These are phyloP conservation scores for Apostichopus japonicus DNA, from an alignment of 35 echinoderm and acorn worm genomes.

Conservation along the genomic window DNA sequence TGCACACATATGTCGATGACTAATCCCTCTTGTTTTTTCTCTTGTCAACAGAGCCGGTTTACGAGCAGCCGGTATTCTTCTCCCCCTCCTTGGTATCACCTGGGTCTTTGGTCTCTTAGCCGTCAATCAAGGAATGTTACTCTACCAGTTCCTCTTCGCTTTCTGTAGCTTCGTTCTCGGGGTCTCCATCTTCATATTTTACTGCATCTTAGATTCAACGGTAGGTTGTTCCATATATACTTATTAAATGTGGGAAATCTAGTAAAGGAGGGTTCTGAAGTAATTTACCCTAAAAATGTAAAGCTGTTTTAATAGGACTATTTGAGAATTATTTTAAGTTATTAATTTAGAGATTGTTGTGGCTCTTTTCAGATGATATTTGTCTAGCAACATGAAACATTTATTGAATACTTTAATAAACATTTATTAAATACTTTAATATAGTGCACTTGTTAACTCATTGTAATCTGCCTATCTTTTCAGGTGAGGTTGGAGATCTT, in stretches of 20 bases:
- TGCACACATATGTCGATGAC: too few relatives aligned
- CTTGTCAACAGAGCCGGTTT: slow-evolving; percentile 73
- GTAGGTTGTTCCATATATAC: background rate
- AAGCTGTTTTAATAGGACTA: too few relatives aligned
- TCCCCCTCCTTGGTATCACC: slow-evolving; percentile 90
- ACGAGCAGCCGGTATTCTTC: slow-evolving; percentile 86
- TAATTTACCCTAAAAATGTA: too few relatives aligned
- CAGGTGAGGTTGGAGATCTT: slow-evolving; percentile 44
- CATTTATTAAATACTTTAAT: too few relatives aligned
- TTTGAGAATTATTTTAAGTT: too few relatives aligned
- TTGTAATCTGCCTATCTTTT: background rate
- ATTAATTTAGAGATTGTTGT: too few relatives aligned
- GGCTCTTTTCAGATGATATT: too few relatives aligned
- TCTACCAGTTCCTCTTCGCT: slow-evolving; percentile 96
- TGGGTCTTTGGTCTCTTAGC: slow-evolving; percentile 98
- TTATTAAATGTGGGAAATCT: background rate
- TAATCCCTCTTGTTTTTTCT: too few relatives aligned
- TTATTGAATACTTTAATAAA: too few relatives aligned
- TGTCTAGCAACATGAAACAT: too few relatives aligned
- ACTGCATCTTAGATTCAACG: slow-evolving; percentile 79
- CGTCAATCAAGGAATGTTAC: slow-evolving; percentile 89
- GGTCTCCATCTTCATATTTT: slow-evolving; percentile 89
- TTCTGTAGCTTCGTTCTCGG: slow-evolving; percentile 84
- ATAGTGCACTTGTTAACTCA: too few relatives aligned
- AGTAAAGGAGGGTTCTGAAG: too few relatives aligned